Evolutionary conservation across 2,797 vertebrate species (phyloP), one percentile per base, ranked within the genome.

Genomic region (Sebastes nivosus): DNA sequence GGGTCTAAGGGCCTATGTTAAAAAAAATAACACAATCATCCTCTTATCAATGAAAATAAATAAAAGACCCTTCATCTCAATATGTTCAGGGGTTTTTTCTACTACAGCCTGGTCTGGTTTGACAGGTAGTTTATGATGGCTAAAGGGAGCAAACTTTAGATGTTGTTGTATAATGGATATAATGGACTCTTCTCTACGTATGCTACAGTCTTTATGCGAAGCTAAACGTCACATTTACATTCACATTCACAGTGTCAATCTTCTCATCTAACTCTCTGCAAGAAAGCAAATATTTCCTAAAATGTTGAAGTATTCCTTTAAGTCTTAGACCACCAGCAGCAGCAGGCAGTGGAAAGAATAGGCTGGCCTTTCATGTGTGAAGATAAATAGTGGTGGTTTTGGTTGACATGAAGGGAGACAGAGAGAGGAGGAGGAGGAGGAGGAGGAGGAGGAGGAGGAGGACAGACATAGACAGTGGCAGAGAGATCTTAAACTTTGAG

Each of bases 381-480:
- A 85, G 80, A 87, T 88, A 94, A 90, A 92, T 75, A 92, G 69
- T 70, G 76, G 82, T 81, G 90, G 85, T 88, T 91, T 86, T 61
- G 76, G 87, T 87, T 84, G 84, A 90, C 80, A 80, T 63, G 25
- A 83, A 69, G 52, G 80, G 80, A 84, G 80, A 75, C 58, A 71
- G 69, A 74, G 18, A 61, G 67, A 63, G 55, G 58, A 69, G 25
- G 71, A 38, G 38, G 71, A 38, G 8, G 38, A 60, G n/a, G 63
- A 71, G 38, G 75, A 38, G 8, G 38, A 60, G n/a, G 63, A 71
- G 59, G 63, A 71, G 59, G 66, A 82, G 67, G 70, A 65, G 55
- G 58, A 64, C 72, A 73, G 52, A 85, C 61, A 34, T 2, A 59
- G 68, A 80, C 73, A 63, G 83, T 20, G 34, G 60, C 66, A 61